phyloP scores from a whole-genome alignment of 2,888 invertebrate species.

The Dioctria rufipes region DNA sequence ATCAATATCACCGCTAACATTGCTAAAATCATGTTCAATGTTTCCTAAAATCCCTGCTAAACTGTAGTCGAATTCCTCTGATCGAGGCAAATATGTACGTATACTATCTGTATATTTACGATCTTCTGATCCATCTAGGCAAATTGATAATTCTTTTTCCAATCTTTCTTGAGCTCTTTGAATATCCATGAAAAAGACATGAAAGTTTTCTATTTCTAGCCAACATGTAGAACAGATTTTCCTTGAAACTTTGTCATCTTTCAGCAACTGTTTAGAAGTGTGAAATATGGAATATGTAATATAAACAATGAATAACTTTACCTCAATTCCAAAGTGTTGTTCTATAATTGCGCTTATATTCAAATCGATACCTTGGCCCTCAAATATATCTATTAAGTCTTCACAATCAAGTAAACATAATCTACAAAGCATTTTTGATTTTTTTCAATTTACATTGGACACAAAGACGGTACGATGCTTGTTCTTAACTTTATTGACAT shows the following conservation, averaged over 20 bases:
- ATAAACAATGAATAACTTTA: conserved; percentile 25
- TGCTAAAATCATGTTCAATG: conserved; percentile 53
- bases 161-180: conserved; percentile 52
- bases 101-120: neutral
- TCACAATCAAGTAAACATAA: conserved; percentile 55
- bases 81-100: neutral
- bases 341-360: conserved; percentile 50
- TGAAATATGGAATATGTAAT: conserved; percentile 13
- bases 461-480: no score
- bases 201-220: conserved; percentile 57
- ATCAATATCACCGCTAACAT: conserved; percentile 55
- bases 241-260: conserved; percentile 54
- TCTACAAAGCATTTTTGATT: conserved; percentile 55
- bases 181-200: conserved; percentile 55
- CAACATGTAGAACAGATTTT: conserved; percentile 57
- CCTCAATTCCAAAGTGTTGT: conserved; percentile 56
- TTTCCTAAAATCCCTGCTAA: conserved; percentile 21
- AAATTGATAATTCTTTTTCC: conserved; percentile 46
- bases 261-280: conserved; percentile 27
- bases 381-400: conserved; percentile 57
- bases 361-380: conserved; percentile 43
- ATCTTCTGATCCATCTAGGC: conserved; percentile 15
- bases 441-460: conserved; percentile 31
- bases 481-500: conserved; percentile 23
- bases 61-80: neutral